Evolutionary conservation across 2,888 invertebrate species (phyloP), one percentile per base, ranked within the genome.

Genomic region (Drosophila macrothrix): DNA sequence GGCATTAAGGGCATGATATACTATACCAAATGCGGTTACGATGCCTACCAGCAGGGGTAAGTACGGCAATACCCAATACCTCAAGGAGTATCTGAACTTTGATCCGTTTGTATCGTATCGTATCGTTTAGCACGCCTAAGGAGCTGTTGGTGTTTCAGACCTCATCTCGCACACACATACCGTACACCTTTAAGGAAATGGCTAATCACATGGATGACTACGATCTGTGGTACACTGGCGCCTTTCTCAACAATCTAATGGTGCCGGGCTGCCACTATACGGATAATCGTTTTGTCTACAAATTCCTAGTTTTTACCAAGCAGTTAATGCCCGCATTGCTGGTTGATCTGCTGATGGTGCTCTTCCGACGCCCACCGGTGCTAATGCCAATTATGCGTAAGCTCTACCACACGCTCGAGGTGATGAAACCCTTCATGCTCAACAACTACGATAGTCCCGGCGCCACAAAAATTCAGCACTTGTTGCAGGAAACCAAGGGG

Each of bases 401-500:
- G 61, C 28, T 74, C 16, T 88, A 72, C 43, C 64, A 54, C 2
- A 83, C 86, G 0, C 60, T 88, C 10, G 82, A 84, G 43, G 89
- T 87, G 0, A 82, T 92, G 82, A 65, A 82, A 22, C 91, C 92
- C 3, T 92, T 92, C 9, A 58, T 89, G 63, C 82, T 86, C 59
- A 91, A 89, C 64, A 78, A 81, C 29, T 92, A 83, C 50, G 63
- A 80, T 0, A 83, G 89, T 67, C 58, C 82, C 3, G 92, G 92
- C 3, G 6, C 72, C 3, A 88, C 87, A 0, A 43, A 88, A 10
- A 28, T 66, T 0, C 5, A 82, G 0, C 53, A 71, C 6, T 12
- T 91, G 16, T 2, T 69, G 0, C 7, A 59, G 1, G 25, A 22
- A 1, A 71, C 66, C 10, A 39, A 55, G 2, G 82, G 83, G 92